phyloP scores from a whole-genome alignment of 2,113 vertebrate genomes.

The Myotis lucifugus region DNA sequence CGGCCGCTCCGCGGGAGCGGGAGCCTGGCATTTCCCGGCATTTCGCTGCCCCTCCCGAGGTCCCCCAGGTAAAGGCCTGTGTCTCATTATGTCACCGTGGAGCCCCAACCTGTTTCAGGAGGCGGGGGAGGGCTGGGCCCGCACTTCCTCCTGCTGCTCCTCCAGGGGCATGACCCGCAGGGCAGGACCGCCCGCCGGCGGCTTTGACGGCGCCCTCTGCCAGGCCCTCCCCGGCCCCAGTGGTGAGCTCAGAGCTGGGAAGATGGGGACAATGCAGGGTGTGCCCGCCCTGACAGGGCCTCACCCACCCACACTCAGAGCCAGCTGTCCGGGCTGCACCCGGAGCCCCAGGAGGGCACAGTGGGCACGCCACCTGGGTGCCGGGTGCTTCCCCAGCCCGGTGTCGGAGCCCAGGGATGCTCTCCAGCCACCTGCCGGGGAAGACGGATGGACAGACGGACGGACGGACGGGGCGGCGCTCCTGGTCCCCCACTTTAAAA shows the following conservation, averaged over 20 bases:
- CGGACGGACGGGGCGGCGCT: background rate
- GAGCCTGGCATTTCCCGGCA: conserved; percentile 51
- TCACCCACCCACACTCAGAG: fast-evolving
- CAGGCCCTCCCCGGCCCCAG: too few species aligned
- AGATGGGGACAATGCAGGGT: fast-evolving
- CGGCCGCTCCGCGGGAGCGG: conserved; percentile 79
- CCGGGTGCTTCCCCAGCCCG: too few species aligned
- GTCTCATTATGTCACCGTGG: background rate
- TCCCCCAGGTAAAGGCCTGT: background rate
- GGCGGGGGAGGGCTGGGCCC: fast-evolving
- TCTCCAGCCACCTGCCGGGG: fast-evolving
- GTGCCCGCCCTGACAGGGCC: background rate
- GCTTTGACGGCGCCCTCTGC: fast-evolving
- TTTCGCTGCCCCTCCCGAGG: conserved; percentile 53
- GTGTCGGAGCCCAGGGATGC: fast-evolving
- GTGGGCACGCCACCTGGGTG: fast-evolving
- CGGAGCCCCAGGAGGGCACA: background rate
- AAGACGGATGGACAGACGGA: background rate
- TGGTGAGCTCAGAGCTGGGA: background rate
- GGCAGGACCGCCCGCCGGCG: fast-evolving
- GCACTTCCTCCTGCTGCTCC: background rate
- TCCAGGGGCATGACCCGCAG: fast-evolving
- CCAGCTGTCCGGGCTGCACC: background rate
- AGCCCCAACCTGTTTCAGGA: background rate
- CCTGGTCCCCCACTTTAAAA: fast-evolving